Base-by-base conservation (phyloP, 2,797 vertebrate genomes). In the Liasis olivaceus region DNA sequence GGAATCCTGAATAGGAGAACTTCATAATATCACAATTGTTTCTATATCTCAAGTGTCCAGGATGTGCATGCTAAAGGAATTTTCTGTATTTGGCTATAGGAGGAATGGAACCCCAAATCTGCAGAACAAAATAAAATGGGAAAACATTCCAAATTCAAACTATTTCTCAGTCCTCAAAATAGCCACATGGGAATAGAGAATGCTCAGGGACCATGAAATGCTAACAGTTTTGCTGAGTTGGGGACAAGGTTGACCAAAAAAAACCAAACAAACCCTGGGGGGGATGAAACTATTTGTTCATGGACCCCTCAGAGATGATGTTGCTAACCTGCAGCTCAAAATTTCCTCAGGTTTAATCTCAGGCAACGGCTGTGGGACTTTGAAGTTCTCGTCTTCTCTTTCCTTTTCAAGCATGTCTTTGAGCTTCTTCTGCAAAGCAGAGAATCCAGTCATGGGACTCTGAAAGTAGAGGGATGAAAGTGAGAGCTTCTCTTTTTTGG, bases 271-370 rank as follows among this genome's bases (percentile, higher is more conserved):
- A 42, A 3, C 3, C 42, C 42, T 2, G 17, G 42, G 20, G 15
- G 56, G 17, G 60, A 60, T 20, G 36, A n/a, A 47, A 84, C 2
- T 2, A 11, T 1, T 11, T 12, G 31, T 7, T 12, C 28, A 28
- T 81, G 72, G 36, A 81, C 36, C 5, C n/a, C 72, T 9, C 6
- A 81, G 20, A 81, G 11, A 42, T 8, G 31, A 62, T 31, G 85
- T 28, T 4, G 62, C 92, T 96, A 94, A 98, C 97, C 96, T 96
- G 96, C 96, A 98, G 92, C 94, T 97, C 92, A 97, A 91, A 88
- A 95, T 93, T 94, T 97, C 97, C 85, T 96, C 95, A 0, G 97
- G 97, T 94, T 94, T 96, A 81, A 95, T 56, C 90, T 84, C 42
- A 7, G 66, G 66, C 17, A 36, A 69, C 0, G 26, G 6, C 12